Conservation (phyloP, 2,113 vertebrate species). For the Apus apus region DNA sequence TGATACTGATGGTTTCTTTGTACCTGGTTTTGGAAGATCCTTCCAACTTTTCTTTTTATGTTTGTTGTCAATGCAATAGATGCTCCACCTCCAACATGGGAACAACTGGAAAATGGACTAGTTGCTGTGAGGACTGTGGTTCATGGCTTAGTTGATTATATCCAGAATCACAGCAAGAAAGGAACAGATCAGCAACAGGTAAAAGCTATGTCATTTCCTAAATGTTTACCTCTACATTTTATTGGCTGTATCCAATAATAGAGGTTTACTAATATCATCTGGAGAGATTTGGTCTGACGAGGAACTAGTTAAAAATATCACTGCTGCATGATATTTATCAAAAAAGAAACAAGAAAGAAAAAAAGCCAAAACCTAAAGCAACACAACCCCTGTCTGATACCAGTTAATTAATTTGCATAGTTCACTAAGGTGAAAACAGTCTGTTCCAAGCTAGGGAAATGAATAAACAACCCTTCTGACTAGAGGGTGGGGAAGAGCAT, state of each 20-base stretch:
- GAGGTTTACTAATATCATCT: neutral
- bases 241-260: neutral
- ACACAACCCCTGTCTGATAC: rapidly evolving
- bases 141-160: constrained; percentile 97
- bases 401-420: neutral
- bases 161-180: constrained; percentile 99
- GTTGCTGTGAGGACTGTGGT: constrained; percentile 98
- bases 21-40: neutral
- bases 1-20: neutral
- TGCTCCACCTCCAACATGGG: constrained; percentile 95
- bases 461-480: neutral
- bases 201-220: neutral
- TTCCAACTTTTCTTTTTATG: neutral
- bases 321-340: neutral
- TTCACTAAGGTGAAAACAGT: neutral
- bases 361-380: rapidly evolving
- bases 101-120: constrained; percentile 95
- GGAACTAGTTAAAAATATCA: neutral
- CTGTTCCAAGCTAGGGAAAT: neutral
- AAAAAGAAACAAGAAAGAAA: neutral
- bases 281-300: neutral
- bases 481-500: neutral
- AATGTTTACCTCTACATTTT: neutral
- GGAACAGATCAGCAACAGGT: constrained; percentile 97
- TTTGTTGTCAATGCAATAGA: constrained; percentile 74